Percentiles rank a stretch among this genome's conserved stretches.
These are phyloP conservation scores for Habrosyne pyritoides DNA, from an alignment of 2,888 invertebrate species.

Conservation along the genomic window DNA sequence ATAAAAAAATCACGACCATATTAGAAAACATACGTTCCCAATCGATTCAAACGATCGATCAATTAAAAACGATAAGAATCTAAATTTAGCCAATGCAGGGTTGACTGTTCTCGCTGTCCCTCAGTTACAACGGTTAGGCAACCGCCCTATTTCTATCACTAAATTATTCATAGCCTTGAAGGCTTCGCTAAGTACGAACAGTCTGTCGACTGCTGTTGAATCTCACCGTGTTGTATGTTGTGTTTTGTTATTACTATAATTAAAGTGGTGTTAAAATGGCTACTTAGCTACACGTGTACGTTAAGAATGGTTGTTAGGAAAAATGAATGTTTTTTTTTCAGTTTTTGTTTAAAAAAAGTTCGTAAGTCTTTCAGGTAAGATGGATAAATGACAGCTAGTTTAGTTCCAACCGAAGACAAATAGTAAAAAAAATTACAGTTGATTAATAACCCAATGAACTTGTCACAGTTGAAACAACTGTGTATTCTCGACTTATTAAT, in stretches of 20 bases:
- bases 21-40: too few species aligned
- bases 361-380: too few species aligned
- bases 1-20: too few species aligned
- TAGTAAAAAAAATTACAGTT: too few species aligned
- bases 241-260: slow-evolving; percentile 29
- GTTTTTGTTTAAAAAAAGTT: too few species aligned
- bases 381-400: too few species aligned
- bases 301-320: not conserved
- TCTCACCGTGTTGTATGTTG: slow-evolving; percentile 33
- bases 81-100: not conserved
- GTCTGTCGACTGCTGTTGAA: slow-evolving; percentile 32
- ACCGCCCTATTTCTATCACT: slow-evolving; percentile 67
- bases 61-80: too few species aligned
- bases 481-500: too few species aligned
- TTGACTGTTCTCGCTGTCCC: slow-evolving; percentile 22
- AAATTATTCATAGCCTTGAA: slow-evolving; percentile 69
- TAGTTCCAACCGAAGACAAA: too few species aligned
- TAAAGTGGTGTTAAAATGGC: slow-evolving; percentile 21
- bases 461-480: too few species aligned
- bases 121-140: slow-evolving; percentile 43
- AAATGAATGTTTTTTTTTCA: not conserved
- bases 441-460: too few species aligned
- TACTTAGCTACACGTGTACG: slow-evolving; percentile 9
- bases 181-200: slow-evolving; percentile 56
- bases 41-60: too few species aligned